Evolutionary conservation across 2,888 invertebrate genomes (phyloP).

Genomic region (Nebria brevicollis): DNA sequence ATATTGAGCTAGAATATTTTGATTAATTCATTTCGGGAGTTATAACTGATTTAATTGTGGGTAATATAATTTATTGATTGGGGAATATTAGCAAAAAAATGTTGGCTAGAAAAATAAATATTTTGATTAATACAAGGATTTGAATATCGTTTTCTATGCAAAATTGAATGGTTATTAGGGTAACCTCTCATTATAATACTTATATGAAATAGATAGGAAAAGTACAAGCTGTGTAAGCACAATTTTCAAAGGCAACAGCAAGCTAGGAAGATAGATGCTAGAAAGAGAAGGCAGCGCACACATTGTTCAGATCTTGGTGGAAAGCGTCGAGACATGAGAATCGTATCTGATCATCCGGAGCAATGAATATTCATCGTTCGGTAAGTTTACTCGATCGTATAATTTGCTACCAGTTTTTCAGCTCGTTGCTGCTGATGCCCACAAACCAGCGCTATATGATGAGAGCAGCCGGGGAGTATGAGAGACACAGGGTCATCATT

Average conservation of each 20-base stretch:
- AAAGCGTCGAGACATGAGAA: conserved; percentile 56
- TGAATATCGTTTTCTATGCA: too few relatives aligned
- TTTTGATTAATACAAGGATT: too few relatives aligned
- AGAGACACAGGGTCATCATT: conserved; percentile 1
- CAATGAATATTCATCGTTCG: conserved; percentile 55
- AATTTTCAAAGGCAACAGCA: not conserved
- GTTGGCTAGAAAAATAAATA: too few relatives aligned
- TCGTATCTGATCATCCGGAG: conserved; percentile 54
- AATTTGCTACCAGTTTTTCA: conserved; percentile 49
- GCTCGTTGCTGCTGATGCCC: conserved; percentile 5
- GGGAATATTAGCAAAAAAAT: too few relatives aligned
- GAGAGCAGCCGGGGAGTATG: not conserved
- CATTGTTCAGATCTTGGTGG: conserved; percentile 50
- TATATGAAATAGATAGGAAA: not conserved
- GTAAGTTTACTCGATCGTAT: conserved; percentile 50
- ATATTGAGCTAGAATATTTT: too few relatives aligned
- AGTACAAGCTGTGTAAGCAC: not conserved
- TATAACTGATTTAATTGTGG: too few relatives aligned
- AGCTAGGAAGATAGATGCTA: not conserved
- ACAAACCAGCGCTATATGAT: not conserved
- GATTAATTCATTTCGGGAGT: too few relatives aligned
- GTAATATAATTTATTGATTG: too few relatives aligned
- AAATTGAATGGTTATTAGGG: too few relatives aligned
- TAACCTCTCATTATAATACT: too few relatives aligned
- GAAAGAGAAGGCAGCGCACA: conserved; percentile 32